Conservation (phyloP, 2,888 invertebrate species). For the Cetonia aurata region DNA sequence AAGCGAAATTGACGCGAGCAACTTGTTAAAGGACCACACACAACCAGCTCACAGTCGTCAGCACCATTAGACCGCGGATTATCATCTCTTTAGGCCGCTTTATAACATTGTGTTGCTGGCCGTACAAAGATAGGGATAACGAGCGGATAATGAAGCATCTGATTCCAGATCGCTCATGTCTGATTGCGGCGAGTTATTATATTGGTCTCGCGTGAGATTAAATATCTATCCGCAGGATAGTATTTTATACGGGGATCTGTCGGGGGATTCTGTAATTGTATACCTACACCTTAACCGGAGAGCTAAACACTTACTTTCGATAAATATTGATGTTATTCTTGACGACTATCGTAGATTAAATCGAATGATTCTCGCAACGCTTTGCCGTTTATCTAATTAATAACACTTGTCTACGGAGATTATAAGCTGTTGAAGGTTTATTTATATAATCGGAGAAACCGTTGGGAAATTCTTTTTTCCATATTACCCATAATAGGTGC, state of each 20-base stretch:
- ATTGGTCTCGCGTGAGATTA: slow-evolving; percentile 38
- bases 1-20: slow-evolving; percentile 12
- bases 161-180: slow-evolving; percentile 39
- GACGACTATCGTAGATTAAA: too few species aligned
- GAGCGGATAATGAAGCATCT: slow-evolving; percentile 46
- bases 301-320: too few species aligned
- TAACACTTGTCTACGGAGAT: too few species aligned
- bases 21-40: slow-evolving; percentile 43
- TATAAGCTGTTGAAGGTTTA: too few species aligned
- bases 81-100: slow-evolving; percentile 47
- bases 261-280: too few species aligned
- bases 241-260: slow-evolving; percentile 3
- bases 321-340: too few species aligned
- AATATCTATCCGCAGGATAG: slow-evolving; percentile 16
- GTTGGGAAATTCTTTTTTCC: too few species aligned
- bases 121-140: slow-evolving; percentile 46
- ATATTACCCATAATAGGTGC: too few species aligned
- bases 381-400: too few species aligned
- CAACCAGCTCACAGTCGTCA: slow-evolving; percentile 49
- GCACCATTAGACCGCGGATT: slow-evolving; percentile 51
- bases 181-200: slow-evolving; percentile 38
- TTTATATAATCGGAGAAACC: too few species aligned
- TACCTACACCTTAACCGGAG: too few species aligned
- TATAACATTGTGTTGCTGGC: slow-evolving; percentile 47
- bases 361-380: too few species aligned